Evolutionary conservation across 2,113 vertebrate genomes (phyloP).

Genomic region (Sander vitreus): DNA sequence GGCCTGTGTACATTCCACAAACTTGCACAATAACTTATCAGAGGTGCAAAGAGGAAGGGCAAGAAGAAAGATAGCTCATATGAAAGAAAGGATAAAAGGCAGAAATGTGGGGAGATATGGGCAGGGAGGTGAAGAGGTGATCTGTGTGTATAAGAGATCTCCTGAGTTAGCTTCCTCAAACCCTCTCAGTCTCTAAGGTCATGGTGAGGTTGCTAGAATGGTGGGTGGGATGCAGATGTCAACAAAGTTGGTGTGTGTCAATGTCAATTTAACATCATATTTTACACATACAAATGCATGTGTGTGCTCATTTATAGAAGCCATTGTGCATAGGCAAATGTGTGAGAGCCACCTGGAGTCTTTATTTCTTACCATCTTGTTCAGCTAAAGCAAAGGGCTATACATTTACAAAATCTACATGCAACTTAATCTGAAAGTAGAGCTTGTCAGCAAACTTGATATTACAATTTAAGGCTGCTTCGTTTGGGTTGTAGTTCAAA

Average conservation of each 20-base stretch:
- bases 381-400: conserved; percentile 38
- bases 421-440: conserved; percentile 81
- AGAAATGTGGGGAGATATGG: conserved; percentile 69
- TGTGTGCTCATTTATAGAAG: neutral
- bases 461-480: conserved; percentile 76
- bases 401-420: conserved; percentile 68
- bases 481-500: conserved; percentile 81
- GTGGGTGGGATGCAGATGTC: conserved; percentile 49
- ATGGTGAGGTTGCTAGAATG: conserved; percentile 51
- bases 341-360: conserved; percentile 27
- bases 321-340: neutral
- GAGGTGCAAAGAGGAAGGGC: conserved; percentile 72
- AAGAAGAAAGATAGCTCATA: conserved; percentile 65
- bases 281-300: conserved; percentile 7
- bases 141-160: conserved; percentile 59
- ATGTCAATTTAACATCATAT: neutral
- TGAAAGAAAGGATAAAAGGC: conserved; percentile 73
- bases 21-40: conserved; percentile 80
- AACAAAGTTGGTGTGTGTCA: conserved; percentile 25
- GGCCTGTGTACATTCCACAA: conserved; percentile 78
- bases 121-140: conserved; percentile 65
- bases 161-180: conserved; percentile 56
- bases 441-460: conserved; percentile 78
- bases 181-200: conserved; percentile 53
- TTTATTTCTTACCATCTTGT: conserved; percentile 17